These are phyloP conservation scores for Seira musarum DNA, from an alignment of 2,888 invertebrate genomes.

Conservation along the genomic window DNA sequence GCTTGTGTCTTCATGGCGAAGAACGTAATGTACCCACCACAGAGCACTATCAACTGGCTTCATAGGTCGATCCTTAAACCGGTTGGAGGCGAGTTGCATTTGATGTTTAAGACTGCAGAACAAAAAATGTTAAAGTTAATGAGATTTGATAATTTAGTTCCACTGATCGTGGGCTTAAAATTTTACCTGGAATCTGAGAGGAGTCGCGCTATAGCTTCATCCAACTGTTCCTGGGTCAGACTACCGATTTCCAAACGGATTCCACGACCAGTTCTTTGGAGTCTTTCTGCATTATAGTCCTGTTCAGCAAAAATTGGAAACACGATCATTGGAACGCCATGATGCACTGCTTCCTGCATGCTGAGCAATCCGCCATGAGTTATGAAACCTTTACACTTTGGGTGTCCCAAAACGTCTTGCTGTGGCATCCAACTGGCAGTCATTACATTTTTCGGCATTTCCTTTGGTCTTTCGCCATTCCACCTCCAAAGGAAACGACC, in stretches of 20 bases:
- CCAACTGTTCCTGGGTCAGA: conserved; percentile 45
- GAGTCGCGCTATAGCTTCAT: conserved; percentile 49
- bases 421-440: conserved; percentile 63
- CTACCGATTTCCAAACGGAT: conserved; percentile 56
- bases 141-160: no score
- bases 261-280: conserved; percentile 59
- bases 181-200: conserved; percentile 49
- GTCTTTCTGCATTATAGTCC: conserved; percentile 61
- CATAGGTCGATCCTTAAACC: conserved; percentile 57
- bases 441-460: conserved; percentile 56
- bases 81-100: conserved; percentile 29
- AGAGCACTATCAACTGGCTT: conserved; percentile 60
- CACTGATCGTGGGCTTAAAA: no score
- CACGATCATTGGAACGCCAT: conserved; percentile 60
- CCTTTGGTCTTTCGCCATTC: conserved; percentile 53
- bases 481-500: conserved; percentile 62
- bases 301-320: conserved; percentile 64
- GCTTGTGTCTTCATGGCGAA: conserved; percentile 56
- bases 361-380: conserved; percentile 63
- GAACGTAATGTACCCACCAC: conserved; percentile 60
- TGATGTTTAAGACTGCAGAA: conserved; percentile 35
- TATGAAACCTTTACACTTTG: conserved; percentile 60
- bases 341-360: conserved; percentile 58
- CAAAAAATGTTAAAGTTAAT: no score
- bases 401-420: conserved; percentile 62